Evolutionary conservation across 2,797 vertebrate genomes (phyloP).

Genomic region (Crossoptilon crossoptilon): DNA sequence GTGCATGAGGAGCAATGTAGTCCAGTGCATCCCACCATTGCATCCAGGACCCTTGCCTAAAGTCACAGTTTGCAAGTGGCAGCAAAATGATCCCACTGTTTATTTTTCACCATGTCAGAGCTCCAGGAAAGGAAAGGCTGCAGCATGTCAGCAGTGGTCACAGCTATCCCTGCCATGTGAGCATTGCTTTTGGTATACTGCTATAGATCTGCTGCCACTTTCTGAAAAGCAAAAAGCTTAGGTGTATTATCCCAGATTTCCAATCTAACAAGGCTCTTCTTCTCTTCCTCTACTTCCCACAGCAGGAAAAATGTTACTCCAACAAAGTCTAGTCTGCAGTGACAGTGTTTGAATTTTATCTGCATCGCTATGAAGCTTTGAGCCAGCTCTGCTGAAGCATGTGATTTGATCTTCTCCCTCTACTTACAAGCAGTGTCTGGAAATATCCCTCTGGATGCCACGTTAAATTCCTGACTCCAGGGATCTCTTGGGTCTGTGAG

Average conservation of each 20-base stretch:
- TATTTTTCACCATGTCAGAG: not conserved
- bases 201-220: not conserved
- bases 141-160: not conserved
- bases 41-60: not conserved
- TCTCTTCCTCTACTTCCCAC: not conserved
- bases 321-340: not conserved
- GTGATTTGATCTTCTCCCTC: not conserved
- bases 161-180: not conserved
- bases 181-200: not conserved
- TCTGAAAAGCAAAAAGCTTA: not conserved
- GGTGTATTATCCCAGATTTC: not conserved
- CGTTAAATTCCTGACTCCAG: not conserved
- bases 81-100: not conserved
- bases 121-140: not conserved
- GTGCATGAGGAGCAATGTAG: not conserved
- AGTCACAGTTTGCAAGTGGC: not conserved
- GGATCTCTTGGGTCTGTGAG: not conserved
- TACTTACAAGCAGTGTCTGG: not conserved
- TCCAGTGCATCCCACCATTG: not conserved
- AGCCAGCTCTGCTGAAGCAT: not conserved
- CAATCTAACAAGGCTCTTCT: not conserved
- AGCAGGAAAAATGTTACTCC: not conserved
- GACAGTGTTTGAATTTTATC: slow-evolving; percentile 4
- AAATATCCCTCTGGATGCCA: not conserved
- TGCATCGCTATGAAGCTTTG: not conserved